Base-by-base conservation (phyloP, 2,888 invertebrate genomes). In the Dioctria linearis region DNA sequence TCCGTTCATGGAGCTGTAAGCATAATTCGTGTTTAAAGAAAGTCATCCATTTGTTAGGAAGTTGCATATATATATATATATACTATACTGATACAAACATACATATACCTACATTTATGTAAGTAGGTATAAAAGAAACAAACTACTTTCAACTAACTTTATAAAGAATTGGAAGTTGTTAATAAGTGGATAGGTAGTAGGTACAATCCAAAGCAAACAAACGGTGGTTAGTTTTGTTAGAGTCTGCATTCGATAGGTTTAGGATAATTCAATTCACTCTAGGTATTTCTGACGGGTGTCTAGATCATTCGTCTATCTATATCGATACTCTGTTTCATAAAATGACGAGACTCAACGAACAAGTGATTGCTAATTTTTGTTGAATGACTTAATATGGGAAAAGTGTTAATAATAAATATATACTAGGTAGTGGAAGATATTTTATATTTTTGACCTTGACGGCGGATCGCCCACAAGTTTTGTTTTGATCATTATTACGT, bases 201-300 rank as follows among this genome's bases (percentile, higher is more conserved):
- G 57, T 25, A 39, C 39, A 61, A 25, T 5, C n/a, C 61, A 61
- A 61, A 61, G 61, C 54, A 11, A 54, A 11, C 11, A 61, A 61
- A 61, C 11, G n/a, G 11, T 43, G n/a, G 73, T 73, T 73, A 73
- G 73, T 73, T 57, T 73, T 73, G 73, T 73, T 73, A 73, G 59
- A 25, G 40, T 57, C 42, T 8, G n/a, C 42, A 73, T 59, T 73
- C 8, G 57, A 42, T 73, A 25, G 25, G 1, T 0, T 25, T 25
- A 25, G 25, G 25, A 25, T 25, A 25, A 25, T 25, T 25, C 25
- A 25, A n/a, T 2, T 25, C 1, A 25, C 25, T 25, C 25, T 25
- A 25, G 25, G 25, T 25, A 25, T 25, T 25, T 25, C 25, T 25
- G 25, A 25, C 2, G 25, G 25, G 25, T 25, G 25, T 25, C 25